Percentiles rank a stretch among this genome's conserved stretches.
These are phyloP conservation scores for Gymnarchus niloticus DNA, from an alignment of 2,113 vertebrate species.

Conservation along the genomic window DNA sequence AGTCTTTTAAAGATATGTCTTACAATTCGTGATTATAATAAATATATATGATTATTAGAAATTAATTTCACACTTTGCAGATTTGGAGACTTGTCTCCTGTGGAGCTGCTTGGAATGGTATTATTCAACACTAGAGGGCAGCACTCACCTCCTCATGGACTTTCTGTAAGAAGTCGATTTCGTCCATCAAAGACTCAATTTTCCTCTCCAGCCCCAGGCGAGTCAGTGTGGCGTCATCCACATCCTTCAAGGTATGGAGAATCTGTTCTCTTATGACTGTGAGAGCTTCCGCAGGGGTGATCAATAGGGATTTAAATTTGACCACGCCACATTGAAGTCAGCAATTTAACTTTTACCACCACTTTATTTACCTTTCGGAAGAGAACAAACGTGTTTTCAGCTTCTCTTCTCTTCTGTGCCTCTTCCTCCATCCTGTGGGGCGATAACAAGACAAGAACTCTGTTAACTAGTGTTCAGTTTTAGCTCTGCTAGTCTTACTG, in stretches of 20 bases:
- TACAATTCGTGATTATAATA: background rate
- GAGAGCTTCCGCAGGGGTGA: background rate
- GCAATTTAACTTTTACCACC: no score
- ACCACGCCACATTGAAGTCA: background rate
- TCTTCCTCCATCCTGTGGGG: conserved; percentile 83
- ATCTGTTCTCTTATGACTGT: background rate
- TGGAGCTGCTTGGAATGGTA: background rate
- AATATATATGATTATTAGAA: background rate
- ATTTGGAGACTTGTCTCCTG: background rate
- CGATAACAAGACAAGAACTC: background rate
- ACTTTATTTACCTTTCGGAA: conserved; percentile 81
- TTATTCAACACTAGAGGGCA: background rate
- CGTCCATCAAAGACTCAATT: conserved; percentile 90
- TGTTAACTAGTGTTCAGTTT: background rate
- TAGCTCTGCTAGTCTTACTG: background rate
- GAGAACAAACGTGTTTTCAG: conserved; percentile 75
- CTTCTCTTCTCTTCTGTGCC: conserved; percentile 79
- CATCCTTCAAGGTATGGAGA: conserved; percentile 61
- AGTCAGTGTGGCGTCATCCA: conserved; percentile 86
- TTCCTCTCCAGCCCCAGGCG: conserved; percentile 90
- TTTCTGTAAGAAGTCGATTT: conserved; percentile 94
- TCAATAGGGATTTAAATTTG: background rate
- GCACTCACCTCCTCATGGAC: conserved; percentile 83
- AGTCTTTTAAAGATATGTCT: no score
- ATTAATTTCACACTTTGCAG: background rate